A percentile compares a stretch with the other conserved stretches of the same genome.
Conservation (phyloP, 2,797 vertebrate species). For the Coreius guichenoti region DNA sequence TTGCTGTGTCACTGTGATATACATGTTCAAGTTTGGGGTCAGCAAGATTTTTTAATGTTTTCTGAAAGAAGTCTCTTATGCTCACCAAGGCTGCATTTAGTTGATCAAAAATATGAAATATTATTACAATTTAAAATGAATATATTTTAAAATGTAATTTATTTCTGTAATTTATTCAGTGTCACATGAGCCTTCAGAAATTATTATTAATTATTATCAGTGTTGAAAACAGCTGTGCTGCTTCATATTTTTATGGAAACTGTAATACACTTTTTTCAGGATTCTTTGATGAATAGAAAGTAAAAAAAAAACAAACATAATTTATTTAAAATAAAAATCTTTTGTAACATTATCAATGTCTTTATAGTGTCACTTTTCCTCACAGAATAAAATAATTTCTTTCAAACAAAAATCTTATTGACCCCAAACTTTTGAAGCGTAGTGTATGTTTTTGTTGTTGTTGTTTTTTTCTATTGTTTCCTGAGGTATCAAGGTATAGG, state of each 20-base stretch:
- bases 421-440: not conserved
- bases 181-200: not conserved
- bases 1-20: constrained; percentile 26
- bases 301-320: no score
- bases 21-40: not conserved
- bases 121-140: not conserved
- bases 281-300: not conserved
- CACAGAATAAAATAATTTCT: not conserved
- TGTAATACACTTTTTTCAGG: not conserved
- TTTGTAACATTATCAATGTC: not conserved
- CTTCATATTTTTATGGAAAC: no score
- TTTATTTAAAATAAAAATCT: not conserved
- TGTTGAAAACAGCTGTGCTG: no score
- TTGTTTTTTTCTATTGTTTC: constrained; percentile 11
- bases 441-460: not conserved
- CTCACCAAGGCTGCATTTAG: not conserved
- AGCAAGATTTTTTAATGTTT: not conserved
- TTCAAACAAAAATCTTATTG: not conserved
- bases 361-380: not conserved
- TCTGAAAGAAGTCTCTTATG: not conserved
- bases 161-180: not conserved
- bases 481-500: not conserved
- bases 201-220: no score
- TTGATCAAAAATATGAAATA: not conserved
- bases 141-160: not conserved